Base-by-base conservation (phyloP, 2,113 vertebrate species). In the Macquaria australasica region DNA sequence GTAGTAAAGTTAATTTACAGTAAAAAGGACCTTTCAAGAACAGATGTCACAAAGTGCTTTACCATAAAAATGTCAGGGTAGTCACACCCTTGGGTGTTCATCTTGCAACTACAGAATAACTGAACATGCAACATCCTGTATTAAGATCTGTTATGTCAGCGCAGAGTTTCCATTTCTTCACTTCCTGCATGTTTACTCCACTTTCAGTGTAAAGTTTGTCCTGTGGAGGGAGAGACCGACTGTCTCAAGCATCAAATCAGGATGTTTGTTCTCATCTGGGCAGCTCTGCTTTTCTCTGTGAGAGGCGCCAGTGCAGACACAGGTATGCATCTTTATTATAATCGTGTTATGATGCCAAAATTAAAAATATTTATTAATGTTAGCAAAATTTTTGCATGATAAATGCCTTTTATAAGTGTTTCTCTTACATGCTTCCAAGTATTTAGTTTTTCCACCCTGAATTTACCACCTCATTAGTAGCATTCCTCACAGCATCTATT, bases 191-290 rank as follows among this genome's bases (percentile, higher is more conserved):
- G 3, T 71, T 67, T 25, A 0, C 31, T 55, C 6, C 0, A 25
- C 3, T 37, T n/a, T 58, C 31, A 20, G 20, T 2, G 5, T 43
- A 4, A 71, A 41, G 31, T 56, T 73, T 48, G 2, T 64, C 31
- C 25, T 5, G 48, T 11, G 31, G 21, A 82, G 20, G 31, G 8
- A 69, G 25, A 80, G 3, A 55, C 37, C 18, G 12, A 55, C 31
- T 1, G 5, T 55, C n/a, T 37, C 8, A n/a, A 37, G 5, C 23
- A 73, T 50, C 18, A 45, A 2, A 59, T 62, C 64, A 88, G 55
- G 66, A 94, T 91, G 91, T 64, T 85, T 1, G 55, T 83, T 68
- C 77, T 91, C 75, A 58, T 87, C 51, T 90, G 77, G 79, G 48
- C 3, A 0, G 0, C 66, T 72, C 34, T 91, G 82, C 37, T 90